Base-by-base conservation (phyloP, 30 jellyfish, hydroid and myxozoan genomes). In the Aurelia aurita region DNA sequence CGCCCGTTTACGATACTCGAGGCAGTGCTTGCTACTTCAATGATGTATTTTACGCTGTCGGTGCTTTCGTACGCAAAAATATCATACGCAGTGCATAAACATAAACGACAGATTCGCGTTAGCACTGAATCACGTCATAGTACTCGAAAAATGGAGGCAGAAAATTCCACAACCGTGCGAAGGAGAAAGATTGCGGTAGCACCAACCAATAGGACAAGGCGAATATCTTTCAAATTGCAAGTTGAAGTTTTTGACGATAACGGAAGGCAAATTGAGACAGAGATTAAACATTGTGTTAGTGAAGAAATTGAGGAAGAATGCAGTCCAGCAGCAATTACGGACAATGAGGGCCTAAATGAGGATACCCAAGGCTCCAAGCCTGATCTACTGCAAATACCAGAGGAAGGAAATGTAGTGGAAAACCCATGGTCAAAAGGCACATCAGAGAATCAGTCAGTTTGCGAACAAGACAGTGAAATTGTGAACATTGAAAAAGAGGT, bases 191-290 rank as follows among this genome's bases (percentile, higher is more conserved):
- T 39, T 39, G 51, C 51, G 13, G 51, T 39, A 8, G 51, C 51
- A 5, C 51, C 51, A 15, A 19, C 27, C 28, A 34, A 35, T 1
- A 72, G 35, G 19, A 51, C 21, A 22, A 12, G 27, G 11, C 39
- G 75, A n/a, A 77, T 77, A 20, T 28, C 88, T 7, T 77, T 77
- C 88, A 77, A 77, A 49, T 22, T 77, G 58, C 71, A 77, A 27
- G 88, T 77, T 0, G 88, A 77, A 28, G 88, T 77, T 15, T 58
- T 58, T 60, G 88, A 77, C 6, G 67, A 22, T 6, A 55, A 55
- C 12, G 67, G 67, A 55, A n/a, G 67, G 11, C 25, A 22, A n/a
- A 5, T 55, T 14, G 67, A n/a, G 29, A 55, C 67, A 22, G 25
- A n/a, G 67, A n/a, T n/a, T 3, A 55, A 55, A 55, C 67, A 55